These are phyloP conservation scores for Cranoglanis bouderius DNA, from an alignment of 2,113 vertebrate species.

Conservation along the genomic window DNA sequence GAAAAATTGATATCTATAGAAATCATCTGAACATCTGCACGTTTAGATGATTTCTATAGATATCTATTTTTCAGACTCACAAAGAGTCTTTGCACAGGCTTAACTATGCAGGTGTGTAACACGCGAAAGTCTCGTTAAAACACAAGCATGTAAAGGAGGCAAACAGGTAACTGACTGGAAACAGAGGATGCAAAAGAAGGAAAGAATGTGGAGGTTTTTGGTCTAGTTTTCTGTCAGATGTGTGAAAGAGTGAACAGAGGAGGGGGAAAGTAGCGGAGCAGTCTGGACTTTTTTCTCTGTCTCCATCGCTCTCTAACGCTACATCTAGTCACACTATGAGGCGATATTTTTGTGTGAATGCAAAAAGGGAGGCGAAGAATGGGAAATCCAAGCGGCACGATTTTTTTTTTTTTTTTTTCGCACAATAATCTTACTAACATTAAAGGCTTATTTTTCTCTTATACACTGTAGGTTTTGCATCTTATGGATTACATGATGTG, in stretches of 20 bases:
- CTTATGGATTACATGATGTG: no score
- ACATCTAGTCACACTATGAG: slow-evolving; percentile 16
- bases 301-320: slow-evolving; percentile 31
- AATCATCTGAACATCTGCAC: neutral
- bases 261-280: slow-evolving; percentile 57
- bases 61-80: neutral
- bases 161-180: slow-evolving; percentile 17
- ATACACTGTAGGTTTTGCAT: no score
- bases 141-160: slow-evolving; percentile 19
- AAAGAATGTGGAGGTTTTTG: slow-evolving; percentile 43
- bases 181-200: slow-evolving; percentile 37
- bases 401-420: no score
- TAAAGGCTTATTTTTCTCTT: neutral
- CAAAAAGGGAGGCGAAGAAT: slow-evolving; percentile 11
- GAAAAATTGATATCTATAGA: neutral
- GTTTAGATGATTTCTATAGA: slow-evolving; percentile 13
- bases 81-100: neutral
- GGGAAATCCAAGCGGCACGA: neutral
- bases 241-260: slow-evolving; percentile 51
- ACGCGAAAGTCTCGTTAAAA: slow-evolving; percentile 14
- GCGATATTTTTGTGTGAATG: neutral
- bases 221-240: slow-evolving; percentile 61
- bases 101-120: slow-evolving; percentile 17
- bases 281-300: slow-evolving; percentile 46
- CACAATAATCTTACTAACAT: neutral